Evolutionary conservation across 1,140 invertebrate species (phyloP).

Genomic region (Sminthurides bifidus): DNA sequence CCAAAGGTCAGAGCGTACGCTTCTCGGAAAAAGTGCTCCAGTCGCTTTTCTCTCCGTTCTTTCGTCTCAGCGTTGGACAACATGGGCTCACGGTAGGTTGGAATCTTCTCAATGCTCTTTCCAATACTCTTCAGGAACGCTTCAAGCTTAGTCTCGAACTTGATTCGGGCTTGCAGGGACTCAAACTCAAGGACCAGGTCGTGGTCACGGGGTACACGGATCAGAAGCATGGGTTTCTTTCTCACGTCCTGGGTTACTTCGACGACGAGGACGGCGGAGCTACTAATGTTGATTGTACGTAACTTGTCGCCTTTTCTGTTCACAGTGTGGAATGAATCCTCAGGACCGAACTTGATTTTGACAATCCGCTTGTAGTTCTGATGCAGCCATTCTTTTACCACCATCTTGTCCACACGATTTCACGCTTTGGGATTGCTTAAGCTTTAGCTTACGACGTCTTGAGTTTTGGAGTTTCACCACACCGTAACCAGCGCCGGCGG

Average conservation of each 20-base stretch:
- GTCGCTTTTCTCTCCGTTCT: constrained; percentile 78
- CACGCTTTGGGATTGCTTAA: constrained; percentile 62
- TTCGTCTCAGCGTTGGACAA: constrained; percentile 88
- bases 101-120: constrained; percentile 59
- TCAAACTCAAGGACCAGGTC: constrained; percentile 93
- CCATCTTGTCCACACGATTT: constrained; percentile 83
- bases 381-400: constrained; percentile 89
- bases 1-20: constrained; percentile 92
- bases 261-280: constrained; percentile 61
- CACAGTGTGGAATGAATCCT: constrained; percentile 67
- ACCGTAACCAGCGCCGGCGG: constrained; percentile 80
- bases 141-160: constrained; percentile 83
- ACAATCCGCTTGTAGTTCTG: constrained; percentile 82
- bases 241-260: constrained; percentile 60
- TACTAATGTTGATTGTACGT: constrained; percentile 61
- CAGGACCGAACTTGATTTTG: constrained; percentile 76
- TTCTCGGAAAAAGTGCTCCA: constrained; percentile 97
- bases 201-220: constrained; percentile 82
- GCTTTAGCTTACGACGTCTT: constrained; percentile 60
- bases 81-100: constrained; percentile 69
- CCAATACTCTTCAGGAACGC: constrained; percentile 68
- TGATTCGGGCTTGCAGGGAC: constrained; percentile 60
- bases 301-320: constrained; percentile 81
- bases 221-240: constrained; percentile 66
- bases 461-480: constrained; percentile 85